Percentiles rank a stretch among this genome's conserved stretches.
Conservation (phyloP, 2,797 vertebrate species). For the Gadopsis bispinosus region DNA sequence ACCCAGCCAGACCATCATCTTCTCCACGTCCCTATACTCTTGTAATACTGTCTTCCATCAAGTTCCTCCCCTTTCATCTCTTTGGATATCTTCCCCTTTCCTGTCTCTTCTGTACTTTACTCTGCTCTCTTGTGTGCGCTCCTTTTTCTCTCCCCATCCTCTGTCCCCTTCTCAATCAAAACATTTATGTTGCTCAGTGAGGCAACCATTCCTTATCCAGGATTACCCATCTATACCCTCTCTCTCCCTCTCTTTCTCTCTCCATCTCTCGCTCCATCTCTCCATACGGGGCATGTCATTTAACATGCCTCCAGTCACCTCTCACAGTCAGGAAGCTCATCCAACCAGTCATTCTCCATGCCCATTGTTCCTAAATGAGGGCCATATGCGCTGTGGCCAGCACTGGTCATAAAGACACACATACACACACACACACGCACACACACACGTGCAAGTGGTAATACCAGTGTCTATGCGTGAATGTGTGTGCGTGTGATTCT, state of each 20-base stretch:
- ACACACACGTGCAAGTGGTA: conserved; percentile 33
- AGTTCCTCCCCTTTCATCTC: conserved; percentile 25
- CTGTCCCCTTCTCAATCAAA: conserved; percentile 52
- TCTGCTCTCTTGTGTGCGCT: conserved; percentile 20
- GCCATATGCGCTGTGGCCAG: conserved; percentile 81
- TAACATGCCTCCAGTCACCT: conserved; percentile 81
- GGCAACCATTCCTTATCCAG: conserved; percentile 47
- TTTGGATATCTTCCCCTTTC: conserved; percentile 6
- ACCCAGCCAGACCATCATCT: conserved; percentile 44
- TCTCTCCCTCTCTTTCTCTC: conserved; percentile 29
- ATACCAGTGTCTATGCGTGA: conserved; percentile 43
- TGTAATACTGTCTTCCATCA: conserved; percentile 35
- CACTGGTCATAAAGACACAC: conserved; percentile 75
- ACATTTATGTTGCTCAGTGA: conserved; percentile 59
- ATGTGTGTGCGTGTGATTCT: conserved; percentile 40
- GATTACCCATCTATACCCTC: conserved; percentile 36
- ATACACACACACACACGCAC: conserved; percentile 34
- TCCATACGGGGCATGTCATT: conserved; percentile 81
- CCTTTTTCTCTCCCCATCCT: conserved; percentile 13
- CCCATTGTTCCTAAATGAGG: conserved; percentile 82
- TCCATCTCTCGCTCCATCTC: conserved; percentile 66
- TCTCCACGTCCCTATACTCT: conserved; percentile 20
- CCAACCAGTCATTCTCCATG: conserved; percentile 77
- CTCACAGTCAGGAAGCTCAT: conserved; percentile 80
- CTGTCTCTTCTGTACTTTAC: conserved; percentile 3